A percentile compares a stretch with the other conserved stretches of the same genome.
Conservation (phyloP, 2,888 invertebrate species). For the Conus canariensis region DNA sequence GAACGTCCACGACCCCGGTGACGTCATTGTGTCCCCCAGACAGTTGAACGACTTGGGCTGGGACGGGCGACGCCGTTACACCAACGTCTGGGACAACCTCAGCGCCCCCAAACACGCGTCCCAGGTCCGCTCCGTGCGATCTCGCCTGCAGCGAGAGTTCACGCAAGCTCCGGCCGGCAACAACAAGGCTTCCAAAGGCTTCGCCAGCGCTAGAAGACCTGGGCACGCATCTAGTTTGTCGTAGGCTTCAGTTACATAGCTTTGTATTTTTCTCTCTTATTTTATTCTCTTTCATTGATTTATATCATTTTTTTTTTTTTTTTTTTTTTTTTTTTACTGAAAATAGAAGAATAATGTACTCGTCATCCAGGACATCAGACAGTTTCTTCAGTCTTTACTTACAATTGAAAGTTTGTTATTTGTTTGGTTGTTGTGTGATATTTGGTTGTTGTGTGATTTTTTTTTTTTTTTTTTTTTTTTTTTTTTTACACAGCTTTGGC, state of each 20-base stretch:
- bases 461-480: too few relatives aligned
- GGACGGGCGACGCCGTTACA: conserved; percentile 27
- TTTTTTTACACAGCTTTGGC: too few relatives aligned
- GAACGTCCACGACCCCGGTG: conserved; percentile 10
- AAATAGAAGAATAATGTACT: too few relatives aligned
- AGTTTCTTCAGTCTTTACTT: too few relatives aligned
- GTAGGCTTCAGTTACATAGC: too few relatives aligned
- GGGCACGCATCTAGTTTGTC: neutral
- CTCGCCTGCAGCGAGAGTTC: conserved; percentile 51
- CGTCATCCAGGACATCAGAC: too few relatives aligned
- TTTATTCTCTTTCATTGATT: too few relatives aligned
- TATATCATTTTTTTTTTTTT: too few relatives aligned
- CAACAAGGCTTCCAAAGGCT: neutral
- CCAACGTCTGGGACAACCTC: conserved; percentile 51
- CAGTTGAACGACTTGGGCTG: neutral
- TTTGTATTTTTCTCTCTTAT: neutral
- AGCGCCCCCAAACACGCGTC: conserved; percentile 51
- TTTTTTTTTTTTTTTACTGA: too few relatives aligned
- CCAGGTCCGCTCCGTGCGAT: conserved; percentile 43
- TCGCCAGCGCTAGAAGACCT: neutral
- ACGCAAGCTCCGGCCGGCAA: neutral
- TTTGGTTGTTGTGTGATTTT: too few relatives aligned
- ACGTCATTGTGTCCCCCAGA: neutral
- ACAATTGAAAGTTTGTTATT: too few relatives aligned
- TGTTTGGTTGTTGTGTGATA: too few relatives aligned